Conservation (phyloP, 2,113 vertebrate species). For the Orycteropus afer region DNA sequence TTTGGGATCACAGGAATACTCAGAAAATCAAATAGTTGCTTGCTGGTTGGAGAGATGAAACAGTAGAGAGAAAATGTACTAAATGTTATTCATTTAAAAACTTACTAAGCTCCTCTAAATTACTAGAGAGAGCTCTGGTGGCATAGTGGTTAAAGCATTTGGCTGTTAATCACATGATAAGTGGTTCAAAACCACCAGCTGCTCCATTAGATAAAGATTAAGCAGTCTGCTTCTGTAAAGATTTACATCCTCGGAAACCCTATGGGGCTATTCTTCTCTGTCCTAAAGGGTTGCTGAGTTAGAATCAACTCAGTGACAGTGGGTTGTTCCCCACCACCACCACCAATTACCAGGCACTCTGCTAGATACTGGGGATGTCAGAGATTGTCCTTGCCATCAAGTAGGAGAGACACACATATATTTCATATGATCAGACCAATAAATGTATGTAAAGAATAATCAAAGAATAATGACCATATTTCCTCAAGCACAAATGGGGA, state of each 20-base stretch:
- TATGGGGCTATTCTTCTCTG: too few relatives aligned
- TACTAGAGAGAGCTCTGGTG: too few relatives aligned
- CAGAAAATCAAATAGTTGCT: not conserved
- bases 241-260: too few relatives aligned
- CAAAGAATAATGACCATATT: not conserved
- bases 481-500: not conserved
- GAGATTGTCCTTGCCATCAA: not conserved
- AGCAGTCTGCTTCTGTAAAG: too few relatives aligned
- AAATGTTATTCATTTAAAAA: not conserved
- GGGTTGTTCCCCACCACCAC: too few relatives aligned
- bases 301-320: too few relatives aligned
- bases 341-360: not conserved
- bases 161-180: too few relatives aligned
- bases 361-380: not conserved
- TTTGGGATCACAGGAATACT: not conserved
- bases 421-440: not conserved
- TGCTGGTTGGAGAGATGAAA: not conserved
- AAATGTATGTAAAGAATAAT: rapidly evolving
- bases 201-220: too few relatives aligned
- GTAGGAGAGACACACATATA: not conserved
- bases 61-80: not conserved
- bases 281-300: too few relatives aligned
- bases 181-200: too few relatives aligned
- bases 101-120: not conserved
- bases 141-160: too few relatives aligned